Conservation (phyloP, 1,140 invertebrate species). For the Piezodorus guildinii region DNA sequence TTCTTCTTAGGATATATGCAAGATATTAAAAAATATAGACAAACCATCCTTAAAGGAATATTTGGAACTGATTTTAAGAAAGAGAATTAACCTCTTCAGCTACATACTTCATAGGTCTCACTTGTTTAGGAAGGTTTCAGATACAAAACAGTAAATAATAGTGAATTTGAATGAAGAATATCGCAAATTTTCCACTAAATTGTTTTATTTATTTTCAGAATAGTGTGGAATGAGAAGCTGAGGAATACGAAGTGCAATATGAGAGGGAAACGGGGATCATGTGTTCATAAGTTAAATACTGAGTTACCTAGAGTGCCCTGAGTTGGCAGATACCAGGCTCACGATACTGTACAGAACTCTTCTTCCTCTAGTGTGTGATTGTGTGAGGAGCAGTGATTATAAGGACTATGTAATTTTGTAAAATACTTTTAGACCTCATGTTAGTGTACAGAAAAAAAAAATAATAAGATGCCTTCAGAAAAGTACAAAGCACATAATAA, state of each 20-base stretch:
- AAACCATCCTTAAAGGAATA: too few species aligned
- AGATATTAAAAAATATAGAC: too few species aligned
- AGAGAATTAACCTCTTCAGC: too few species aligned
- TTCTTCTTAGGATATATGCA: too few species aligned
- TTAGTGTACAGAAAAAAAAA: slow-evolving; percentile 14
- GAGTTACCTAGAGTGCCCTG: slow-evolving; percentile 11
- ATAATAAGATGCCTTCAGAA: slow-evolving; percentile 17
- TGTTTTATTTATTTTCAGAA: background rate
- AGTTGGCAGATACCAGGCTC: slow-evolving; percentile 3
- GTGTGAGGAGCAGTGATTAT: background rate
- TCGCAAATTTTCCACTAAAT: background rate
- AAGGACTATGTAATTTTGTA: slow-evolving; percentile 8
- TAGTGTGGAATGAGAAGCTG: background rate
- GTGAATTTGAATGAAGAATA: too few species aligned
- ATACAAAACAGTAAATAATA: too few species aligned
- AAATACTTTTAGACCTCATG: slow-evolving; percentile 1
- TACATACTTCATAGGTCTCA: too few species aligned
- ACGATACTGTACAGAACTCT: background rate
- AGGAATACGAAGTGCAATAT: slow-evolving; percentile 9
- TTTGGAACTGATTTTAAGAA: too few species aligned
- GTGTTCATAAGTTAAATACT: slow-evolving; percentile 12
- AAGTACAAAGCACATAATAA: slow-evolving; percentile 16
- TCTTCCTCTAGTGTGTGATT: slow-evolving; percentile 15
- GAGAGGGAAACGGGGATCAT: slow-evolving; percentile 4
- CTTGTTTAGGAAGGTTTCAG: too few species aligned